Evolutionary conservation across 2,888 invertebrate species (phyloP).

Genomic region (Drosophila meridionalis): DNA sequence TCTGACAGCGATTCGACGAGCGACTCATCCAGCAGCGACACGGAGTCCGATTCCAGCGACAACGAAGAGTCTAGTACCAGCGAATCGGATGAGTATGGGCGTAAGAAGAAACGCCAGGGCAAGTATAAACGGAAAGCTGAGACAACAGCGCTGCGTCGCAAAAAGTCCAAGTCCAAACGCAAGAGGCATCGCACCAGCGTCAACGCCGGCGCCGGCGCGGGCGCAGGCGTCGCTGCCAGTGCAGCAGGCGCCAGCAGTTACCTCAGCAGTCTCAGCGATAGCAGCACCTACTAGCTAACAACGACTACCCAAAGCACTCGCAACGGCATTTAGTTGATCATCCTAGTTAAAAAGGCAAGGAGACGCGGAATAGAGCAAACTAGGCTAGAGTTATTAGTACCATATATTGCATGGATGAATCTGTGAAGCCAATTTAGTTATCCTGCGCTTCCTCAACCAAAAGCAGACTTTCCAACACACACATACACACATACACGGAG

Average conservation of each 20-base stretch:
- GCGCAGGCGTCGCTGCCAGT: slow-evolving; percentile 42
- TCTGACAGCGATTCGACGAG: slow-evolving; percentile 32
- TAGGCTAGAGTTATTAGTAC: slow-evolving; percentile 47
- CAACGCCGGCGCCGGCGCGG: slow-evolving; percentile 46
- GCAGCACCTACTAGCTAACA: slow-evolving; percentile 71
- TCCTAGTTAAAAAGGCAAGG: slow-evolving; percentile 29
- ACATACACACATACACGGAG: slow-evolving; percentile 11
- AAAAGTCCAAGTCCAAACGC: slow-evolving; percentile 82
- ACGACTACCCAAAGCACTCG: slow-evolving; percentile 53
- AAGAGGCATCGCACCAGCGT: slow-evolving; percentile 72
- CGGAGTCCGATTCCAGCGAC: slow-evolving; percentile 83
- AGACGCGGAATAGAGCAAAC: slow-evolving; percentile 15
- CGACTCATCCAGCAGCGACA: slow-evolving; percentile 37
- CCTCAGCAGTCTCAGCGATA: slow-evolving; percentile 76
- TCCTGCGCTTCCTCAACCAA: slow-evolving; percentile 45
- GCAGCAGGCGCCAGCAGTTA: slow-evolving; percentile 72
- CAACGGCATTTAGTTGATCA: slow-evolving; percentile 39
- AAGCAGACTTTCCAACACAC: slow-evolving; percentile 35
- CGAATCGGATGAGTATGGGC: slow-evolving; percentile 80
- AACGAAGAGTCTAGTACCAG: slow-evolving; percentile 84
- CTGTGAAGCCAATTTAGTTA: slow-evolving; percentile 26
- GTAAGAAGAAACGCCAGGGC: slow-evolving; percentile 80
- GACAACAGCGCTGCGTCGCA: slow-evolving; percentile 70
- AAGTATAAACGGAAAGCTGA: slow-evolving; percentile 84
- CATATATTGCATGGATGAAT: slow-evolving; percentile 18